Base-by-base conservation (phyloP, 1,140 invertebrate species). In the Drosophila ambigua region DNA sequence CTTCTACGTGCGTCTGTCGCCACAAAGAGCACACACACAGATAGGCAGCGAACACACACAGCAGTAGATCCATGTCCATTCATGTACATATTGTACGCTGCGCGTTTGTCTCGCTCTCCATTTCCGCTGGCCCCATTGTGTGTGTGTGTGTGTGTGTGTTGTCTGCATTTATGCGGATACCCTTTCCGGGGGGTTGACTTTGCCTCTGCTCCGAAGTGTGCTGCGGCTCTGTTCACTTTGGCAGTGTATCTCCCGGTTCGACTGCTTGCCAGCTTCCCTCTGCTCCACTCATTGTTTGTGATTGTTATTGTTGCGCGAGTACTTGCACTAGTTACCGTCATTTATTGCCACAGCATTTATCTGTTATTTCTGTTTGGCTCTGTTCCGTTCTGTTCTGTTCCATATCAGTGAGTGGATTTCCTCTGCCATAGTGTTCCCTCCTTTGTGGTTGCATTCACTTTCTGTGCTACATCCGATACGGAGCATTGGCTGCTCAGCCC, bases 321-420 rank as follows among this genome's bases (percentile, higher is more conserved):
- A 35, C 31, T 35, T 35, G 4, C 41, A 66, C 66, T 83, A 57
- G 83, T 66, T 82, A 76, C 64, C 82, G 78, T 69, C 83, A 88
- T 79, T 79, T 76, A 82, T 82, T 72, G 83, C 50, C 58, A 50
- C 57, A 53, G 50, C 13, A 85, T 76, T 87, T 77, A 55, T 62
- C 78, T 66, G 73, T 79, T 87, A 77, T 88, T 82, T 69, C 72
- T 72, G 53, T 49, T 52, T 16, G 9, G 7, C 15, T 41, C 7
- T 46, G 39, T 45, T 53, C 44, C 9, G 35, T 26, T 41, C 7
- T 46, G 39, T 45, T 53, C 44, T 13, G 35, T 26, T 31, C 54
- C 20, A 46, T 69, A 54, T 55, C 31, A 26, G 61, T 7, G 61
- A 41, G 50, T 46, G 49, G 46, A 41, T 31, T 49, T 55, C 50